Evolutionary conservation across 2,888 invertebrate genomes (phyloP), one percentile per base, ranked within the genome.

Genomic region (Tipula unca): DNA sequence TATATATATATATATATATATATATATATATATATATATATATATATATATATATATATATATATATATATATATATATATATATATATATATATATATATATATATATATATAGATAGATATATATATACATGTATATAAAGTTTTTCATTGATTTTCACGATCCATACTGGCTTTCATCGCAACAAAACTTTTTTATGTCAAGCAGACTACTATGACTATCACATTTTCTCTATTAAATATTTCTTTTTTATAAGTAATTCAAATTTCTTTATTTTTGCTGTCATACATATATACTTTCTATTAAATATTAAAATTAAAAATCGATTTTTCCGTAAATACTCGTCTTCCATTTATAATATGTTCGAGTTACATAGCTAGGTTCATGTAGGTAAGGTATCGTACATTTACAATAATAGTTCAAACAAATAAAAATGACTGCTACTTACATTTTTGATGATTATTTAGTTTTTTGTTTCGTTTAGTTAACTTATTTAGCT

Each of bases 401-500:
- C 4, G 48, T 48, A 1, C 10, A 39, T 48, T 69, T 8, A 69
- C 8, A 69, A 54, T 6, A 6, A 54, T 48, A n/a, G n/a, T n/a
- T n/a, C n/a, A n/a, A n/a, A n/a, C n/a, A n/a, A n/a, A n/a, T 48
- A 69, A 69, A 69, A 69, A 69, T 69, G 69, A 69, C 69, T 69
- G 69, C 69, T 69, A 69, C 69, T 69, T 69, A 69, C 69, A 69
- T 69, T 69, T 69, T 69, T 13, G 69, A 10, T 69, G 69, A 20
- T 69, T 69, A 69, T 25, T 69, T 25, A 69, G 69, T 25, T n/a
- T 48, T 48, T 48, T 3, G 1, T 48, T 48, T 48, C 25, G 3
- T 69, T 69, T 69, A 69, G 69, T 25, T 69, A 25, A 25, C 20
- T 69, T 69, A 25, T 69, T 25, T 25, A 25, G 69, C 25, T 69